These are phyloP conservation scores for Trichogramma evanescens DNA, from an alignment of 2,888 invertebrate genomes.

Conservation along the genomic window DNA sequence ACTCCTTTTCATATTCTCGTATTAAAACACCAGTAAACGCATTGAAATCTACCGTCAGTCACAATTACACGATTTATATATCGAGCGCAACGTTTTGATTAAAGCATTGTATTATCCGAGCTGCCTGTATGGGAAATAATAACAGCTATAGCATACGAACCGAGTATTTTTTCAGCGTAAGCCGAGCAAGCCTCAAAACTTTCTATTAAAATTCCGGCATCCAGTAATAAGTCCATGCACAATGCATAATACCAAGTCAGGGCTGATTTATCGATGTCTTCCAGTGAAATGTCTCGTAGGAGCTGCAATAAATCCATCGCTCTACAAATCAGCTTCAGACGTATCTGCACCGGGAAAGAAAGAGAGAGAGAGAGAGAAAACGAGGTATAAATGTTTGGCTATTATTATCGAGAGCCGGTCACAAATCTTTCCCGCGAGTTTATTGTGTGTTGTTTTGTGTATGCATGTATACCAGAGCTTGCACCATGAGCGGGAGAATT, in stretches of 20 bases:
- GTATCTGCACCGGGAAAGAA: slow-evolving; percentile 23
- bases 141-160: slow-evolving; percentile 14
- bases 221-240: slow-evolving; percentile 54
- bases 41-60: too few relatives aligned
- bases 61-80: too few relatives aligned
- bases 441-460: too few relatives aligned
- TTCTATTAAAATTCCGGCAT: slow-evolving; percentile 54
- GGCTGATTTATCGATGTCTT: slow-evolving; percentile 36
- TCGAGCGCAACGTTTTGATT: too few relatives aligned
- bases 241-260: slow-evolving; percentile 54
- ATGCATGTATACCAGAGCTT: slow-evolving; percentile 26
- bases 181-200: slow-evolving; percentile 47
- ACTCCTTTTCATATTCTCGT: too few relatives aligned
- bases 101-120: too few relatives aligned
- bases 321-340: slow-evolving; percentile 49
- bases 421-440: too few relatives aligned
- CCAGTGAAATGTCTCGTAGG: slow-evolving; percentile 33
- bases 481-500: slow-evolving; percentile 31
- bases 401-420: too few relatives aligned
- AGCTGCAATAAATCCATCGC: slow-evolving; percentile 49
- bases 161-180: slow-evolving; percentile 42
- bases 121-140: too few relatives aligned
- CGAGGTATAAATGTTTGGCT: too few relatives aligned
- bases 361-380: background rate
- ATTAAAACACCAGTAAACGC: too few relatives aligned